Evolutionary conservation across 2,888 invertebrate species (phyloP).

Genomic region (Orthonevra nobilis): DNA sequence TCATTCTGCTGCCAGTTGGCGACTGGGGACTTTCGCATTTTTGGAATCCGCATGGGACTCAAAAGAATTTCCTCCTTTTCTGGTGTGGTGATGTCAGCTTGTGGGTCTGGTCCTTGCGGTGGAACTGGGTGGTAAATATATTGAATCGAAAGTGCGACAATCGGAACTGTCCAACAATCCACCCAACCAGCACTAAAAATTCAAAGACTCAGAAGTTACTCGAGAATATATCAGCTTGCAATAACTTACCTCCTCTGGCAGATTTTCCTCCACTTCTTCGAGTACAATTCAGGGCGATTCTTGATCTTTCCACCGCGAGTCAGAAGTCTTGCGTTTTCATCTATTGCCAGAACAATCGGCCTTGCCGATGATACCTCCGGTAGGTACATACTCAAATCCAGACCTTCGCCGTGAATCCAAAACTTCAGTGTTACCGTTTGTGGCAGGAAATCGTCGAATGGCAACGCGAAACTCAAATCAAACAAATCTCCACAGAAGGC

Average conservation of each 20-base stretch:
- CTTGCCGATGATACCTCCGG: constrained; percentile 95
- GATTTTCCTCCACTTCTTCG: constrained; percentile 90
- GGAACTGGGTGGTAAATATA: constrained; percentile 97
- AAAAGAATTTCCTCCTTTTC: constrained; percentile 95
- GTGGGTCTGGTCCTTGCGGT: constrained; percentile 91
- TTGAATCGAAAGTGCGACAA: constrained; percentile 93
- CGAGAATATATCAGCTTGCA: no score
- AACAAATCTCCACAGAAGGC: constrained; percentile 96
- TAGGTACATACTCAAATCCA: constrained; percentile 93
- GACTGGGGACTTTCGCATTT: constrained; percentile 87
- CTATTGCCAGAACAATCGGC: constrained; percentile 89
- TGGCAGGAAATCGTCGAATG: constrained; percentile 96
- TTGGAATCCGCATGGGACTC: constrained; percentile 94
- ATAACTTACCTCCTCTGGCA: constrained; percentile 83
- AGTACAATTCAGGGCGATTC: constrained; percentile 81
- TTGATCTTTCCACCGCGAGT: constrained; percentile 86
- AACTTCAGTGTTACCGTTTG: constrained; percentile 93
- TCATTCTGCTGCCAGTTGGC: constrained; percentile 85
- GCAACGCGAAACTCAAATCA: constrained; percentile 95
- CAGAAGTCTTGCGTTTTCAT: constrained; percentile 92
- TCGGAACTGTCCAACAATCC: constrained; percentile 97
- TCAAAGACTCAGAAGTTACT: no score
- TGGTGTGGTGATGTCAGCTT: constrained; percentile 95
- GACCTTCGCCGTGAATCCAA: constrained; percentile 97
- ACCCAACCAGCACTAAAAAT: constrained; percentile 88